Evolutionary conservation across 2,888 invertebrate species (phyloP), one percentile per base, ranked within the genome.

Genomic region (Cerastis rubricosa): DNA sequence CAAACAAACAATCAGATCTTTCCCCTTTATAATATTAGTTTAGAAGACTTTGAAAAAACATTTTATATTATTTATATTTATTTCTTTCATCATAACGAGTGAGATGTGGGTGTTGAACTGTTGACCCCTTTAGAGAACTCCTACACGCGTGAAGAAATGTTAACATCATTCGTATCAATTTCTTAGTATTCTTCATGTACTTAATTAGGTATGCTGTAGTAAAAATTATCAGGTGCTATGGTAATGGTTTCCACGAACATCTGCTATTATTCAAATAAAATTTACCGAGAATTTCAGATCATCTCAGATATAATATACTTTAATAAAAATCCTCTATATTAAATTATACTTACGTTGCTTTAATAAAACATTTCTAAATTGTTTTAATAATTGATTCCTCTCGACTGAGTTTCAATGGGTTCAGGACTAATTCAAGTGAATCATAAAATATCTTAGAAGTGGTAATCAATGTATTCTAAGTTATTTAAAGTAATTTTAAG

Each of bases 301-400:
- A 67, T 19, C 22, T 25, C 35, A 54, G 64, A 78, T 54, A 71
- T 70, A 71, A 61, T 66, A 70, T 59, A 71, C 61, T 72, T 71
- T 74, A 65, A 69, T 85, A 68, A 71, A 70, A 69, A 3, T 49
- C 66, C 40, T 70, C n/a, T 67, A 35, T 78, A 85, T 78, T 71
- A 83, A 82, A 79, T 71, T 75, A 45, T 29, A 64, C 64, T 22
- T n/a, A 66, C 25, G 40, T 12, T 22, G 35, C 12, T 65, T 59
- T 25, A 65, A 64, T 61, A 61, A 77, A 71, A 49, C 49, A 57
- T 67, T 66, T 22, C n/a, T 17, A 76, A 80, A 86, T 80, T 83
- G 76, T 79, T 80, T 83, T 70, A 67, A 70, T 85, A 84, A 86
- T 84, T 86, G 76, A 86, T 80, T 80, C 40, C 49, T 49, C 61